A percentile compares a stretch with the other conserved stretches of the same genome.
These are phyloP conservation scores for Lepisosteus osseus DNA, from an alignment of 2,113 vertebrate species.

Conservation along the genomic window DNA sequence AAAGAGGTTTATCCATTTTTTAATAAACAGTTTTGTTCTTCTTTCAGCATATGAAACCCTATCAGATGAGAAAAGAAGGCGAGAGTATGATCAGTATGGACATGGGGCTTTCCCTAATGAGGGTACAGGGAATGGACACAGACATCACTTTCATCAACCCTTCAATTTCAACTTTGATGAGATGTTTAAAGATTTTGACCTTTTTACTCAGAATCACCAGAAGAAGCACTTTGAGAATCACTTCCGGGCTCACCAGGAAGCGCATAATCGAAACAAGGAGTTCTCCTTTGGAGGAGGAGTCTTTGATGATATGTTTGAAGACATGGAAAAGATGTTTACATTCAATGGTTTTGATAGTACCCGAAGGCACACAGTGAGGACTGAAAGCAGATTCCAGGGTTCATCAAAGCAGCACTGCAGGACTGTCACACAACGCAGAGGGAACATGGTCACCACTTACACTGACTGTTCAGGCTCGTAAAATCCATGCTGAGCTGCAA, in stretches of 20 bases:
- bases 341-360: slow-evolving; percentile 74
- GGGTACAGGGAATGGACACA: slow-evolving; percentile 52
- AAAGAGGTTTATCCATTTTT: not conserved
- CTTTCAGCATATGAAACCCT: slow-evolving; percentile 86
- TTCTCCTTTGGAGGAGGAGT: slow-evolving; percentile 77
- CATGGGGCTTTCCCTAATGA: slow-evolving; percentile 55
- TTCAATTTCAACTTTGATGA: slow-evolving; percentile 93
- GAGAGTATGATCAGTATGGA: slow-evolving; percentile 84
- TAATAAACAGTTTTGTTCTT: slow-evolving; percentile 14
- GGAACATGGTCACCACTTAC: slow-evolving; percentile 96
- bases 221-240: slow-evolving; percentile 88
- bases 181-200: slow-evolving; percentile 85
- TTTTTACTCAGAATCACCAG: slow-evolving; percentile 75
- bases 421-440: slow-evolving; percentile 90
- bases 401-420: slow-evolving; percentile 84
- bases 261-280: slow-evolving; percentile 72
- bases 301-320: slow-evolving; percentile 90
- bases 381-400: slow-evolving; percentile 74
- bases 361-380: slow-evolving; percentile 59
- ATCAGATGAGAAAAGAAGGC: slow-evolving; percentile 82
- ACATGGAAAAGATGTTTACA: slow-evolving; percentile 96
- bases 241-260: slow-evolving; percentile 76
- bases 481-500: not conserved
- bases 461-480: slow-evolving; percentile 88
- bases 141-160: slow-evolving; percentile 73